A percentile compares a stretch with the other conserved stretches of the same genome.
Evolutionary conservation across 2,797 vertebrate species (phyloP).

Genomic region (Gadopsis marmoratus): DNA sequence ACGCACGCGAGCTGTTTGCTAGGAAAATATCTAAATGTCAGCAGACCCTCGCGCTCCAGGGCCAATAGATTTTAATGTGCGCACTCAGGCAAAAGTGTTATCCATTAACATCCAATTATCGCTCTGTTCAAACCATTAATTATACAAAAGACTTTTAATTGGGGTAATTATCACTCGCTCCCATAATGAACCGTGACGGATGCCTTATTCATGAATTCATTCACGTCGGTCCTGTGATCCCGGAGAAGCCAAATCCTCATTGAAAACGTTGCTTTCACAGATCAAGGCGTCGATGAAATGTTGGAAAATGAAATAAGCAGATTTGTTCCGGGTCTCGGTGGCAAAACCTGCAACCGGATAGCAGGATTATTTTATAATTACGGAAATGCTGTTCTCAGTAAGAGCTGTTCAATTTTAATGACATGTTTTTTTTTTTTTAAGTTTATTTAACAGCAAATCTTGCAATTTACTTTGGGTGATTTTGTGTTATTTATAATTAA

Average conservation of each 20-base stretch:
- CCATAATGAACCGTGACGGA: conserved; percentile 93
- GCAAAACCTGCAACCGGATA: conserved; percentile 51
- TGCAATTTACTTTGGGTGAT: background rate
- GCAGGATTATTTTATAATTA: conserved; percentile 54
- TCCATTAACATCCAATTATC: conserved; percentile 99
- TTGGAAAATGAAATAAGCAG: conserved; percentile 70
- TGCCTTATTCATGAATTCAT: conserved; percentile 88
- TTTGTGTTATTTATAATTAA: background rate
- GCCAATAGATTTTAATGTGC: conserved; percentile 68
- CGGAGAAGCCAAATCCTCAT: conserved; percentile 82
- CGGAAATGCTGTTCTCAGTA: background rate
- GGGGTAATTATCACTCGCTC: conserved; percentile 95
- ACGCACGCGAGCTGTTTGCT: conserved; percentile 22
- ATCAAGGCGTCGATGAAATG: conserved; percentile 73
- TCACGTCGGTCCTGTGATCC: conserved; percentile 85
- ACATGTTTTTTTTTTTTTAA: background rate
- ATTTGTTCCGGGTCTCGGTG: conserved; percentile 66
- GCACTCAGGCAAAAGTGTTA: conserved; percentile 88
- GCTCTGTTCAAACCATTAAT: conserved; percentile 94
- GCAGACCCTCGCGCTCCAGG: conserved; percentile 53
- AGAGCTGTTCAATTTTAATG: background rate
- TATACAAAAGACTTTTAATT: conserved; percentile 97
- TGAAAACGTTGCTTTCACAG: conserved; percentile 74
- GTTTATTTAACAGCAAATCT: background rate
- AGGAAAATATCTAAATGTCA: conserved; percentile 12